Evolutionary conservation across 2,888 invertebrate species (phyloP), one percentile per base, ranked within the genome.

Genomic region (Tethea ocularis): DNA sequence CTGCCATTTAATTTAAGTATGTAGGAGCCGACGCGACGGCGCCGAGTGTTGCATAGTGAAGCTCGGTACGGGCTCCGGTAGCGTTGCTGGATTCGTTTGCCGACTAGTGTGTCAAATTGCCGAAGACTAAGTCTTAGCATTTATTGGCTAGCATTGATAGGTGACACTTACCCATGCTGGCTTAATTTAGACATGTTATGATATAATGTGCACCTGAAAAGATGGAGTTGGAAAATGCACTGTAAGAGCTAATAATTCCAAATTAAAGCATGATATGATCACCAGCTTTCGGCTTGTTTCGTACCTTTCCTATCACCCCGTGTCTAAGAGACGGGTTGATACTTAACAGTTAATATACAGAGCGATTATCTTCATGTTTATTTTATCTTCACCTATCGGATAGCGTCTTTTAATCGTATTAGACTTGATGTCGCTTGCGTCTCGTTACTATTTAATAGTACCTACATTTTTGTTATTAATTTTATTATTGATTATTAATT

Each of bases 1-100:
- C 80, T 83, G 82, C 81, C 80, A 80, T 82, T 80, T 80, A 75
- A 69, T 65, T 72, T 74, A 73, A 72, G 71, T 67, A 63, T 64
- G 65, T 13, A 38, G 62, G 60, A 64, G 64, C 52, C 46, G 54
- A 46, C 29, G 53, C 52, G 26, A 52, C 53, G 57, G 59, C 59
- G 36, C 53, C 54, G 33, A 53, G 17, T 33, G 54, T 33, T 57
- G 51, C 20, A 51, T 33, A 51, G 29, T 51, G n/a, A 38, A 51
- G 46, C 26, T 57, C 17, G 51, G 57, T 57, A 33, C 11, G 26
- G 29, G 58, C 62, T 58, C 52, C 64, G 68, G 38, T 73, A 67
- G 64, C 66, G 56, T 61, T 66, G 67, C 71, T 69, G 62, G 73
- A 67, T 66, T 71, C 64, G 59, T 57, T 58, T 64, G 46, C 46